A percentile compares a stretch with the other conserved stretches of the same genome.
Conservation (phyloP, 2,888 invertebrate genomes). For the Dryadula phaetusa region DNA sequence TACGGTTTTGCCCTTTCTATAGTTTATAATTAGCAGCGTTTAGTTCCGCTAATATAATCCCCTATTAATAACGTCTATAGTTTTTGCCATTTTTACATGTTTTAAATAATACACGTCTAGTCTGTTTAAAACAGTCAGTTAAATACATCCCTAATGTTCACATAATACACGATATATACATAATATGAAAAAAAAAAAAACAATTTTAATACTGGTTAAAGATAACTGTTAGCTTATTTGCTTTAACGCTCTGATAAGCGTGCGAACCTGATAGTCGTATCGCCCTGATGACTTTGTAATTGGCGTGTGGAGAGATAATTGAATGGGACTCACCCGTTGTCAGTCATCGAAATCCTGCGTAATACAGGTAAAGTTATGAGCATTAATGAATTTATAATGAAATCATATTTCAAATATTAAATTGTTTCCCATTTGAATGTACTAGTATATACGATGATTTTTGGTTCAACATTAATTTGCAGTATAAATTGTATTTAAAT, state of each 20-base stretch:
- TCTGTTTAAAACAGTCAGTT: too few species aligned
- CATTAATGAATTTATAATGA: not conserved
- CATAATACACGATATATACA: not conserved
- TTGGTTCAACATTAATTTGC: too few species aligned
- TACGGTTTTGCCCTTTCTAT: too few species aligned
- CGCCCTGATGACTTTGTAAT: slow-evolving; percentile 45
- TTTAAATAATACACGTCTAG: too few species aligned
- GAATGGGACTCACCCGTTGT: slow-evolving; percentile 34
- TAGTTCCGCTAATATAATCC: too few species aligned
- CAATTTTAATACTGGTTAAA: slow-evolving; percentile 17
- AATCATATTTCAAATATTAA: not conserved
- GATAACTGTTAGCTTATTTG: slow-evolving; percentile 13
- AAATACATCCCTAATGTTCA: too few species aligned
- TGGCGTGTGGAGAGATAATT: slow-evolving; percentile 29
- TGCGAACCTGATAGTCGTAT: slow-evolving; percentile 39
- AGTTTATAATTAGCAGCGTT: too few species aligned
- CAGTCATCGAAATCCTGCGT: not conserved
- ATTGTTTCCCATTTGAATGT: too few species aligned
- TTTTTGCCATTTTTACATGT: too few species aligned
- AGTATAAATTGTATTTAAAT: too few species aligned
- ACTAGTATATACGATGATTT: too few species aligned
- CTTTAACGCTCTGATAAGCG: slow-evolving; percentile 44
- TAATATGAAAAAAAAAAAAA: slow-evolving; percentile 9
- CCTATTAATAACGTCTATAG: too few species aligned
- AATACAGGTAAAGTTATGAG: not conserved